These are phyloP conservation scores for Ptychochromis oligacanthus DNA, from an alignment of 2,113 vertebrate genomes.

Conservation along the genomic window DNA sequence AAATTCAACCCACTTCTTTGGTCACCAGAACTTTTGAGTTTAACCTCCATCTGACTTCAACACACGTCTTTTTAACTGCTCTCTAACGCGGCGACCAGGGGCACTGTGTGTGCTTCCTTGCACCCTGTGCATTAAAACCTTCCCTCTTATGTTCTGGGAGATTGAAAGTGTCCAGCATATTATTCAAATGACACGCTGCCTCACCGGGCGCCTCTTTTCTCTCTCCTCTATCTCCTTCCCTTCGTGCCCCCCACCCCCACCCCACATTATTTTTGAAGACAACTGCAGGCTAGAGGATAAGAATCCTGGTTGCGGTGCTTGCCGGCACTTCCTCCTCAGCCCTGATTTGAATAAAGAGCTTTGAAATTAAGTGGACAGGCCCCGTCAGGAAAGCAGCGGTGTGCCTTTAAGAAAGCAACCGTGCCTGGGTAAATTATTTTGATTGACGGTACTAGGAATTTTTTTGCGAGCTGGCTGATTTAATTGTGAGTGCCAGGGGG, in stretches of 20 bases:
- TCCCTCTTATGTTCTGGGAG: slow-evolving; percentile 69
- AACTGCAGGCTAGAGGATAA: slow-evolving; percentile 80
- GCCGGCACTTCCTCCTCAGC: slow-evolving; percentile 68
- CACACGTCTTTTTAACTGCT: slow-evolving; percentile 52
- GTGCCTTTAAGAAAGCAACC: slow-evolving; percentile 82
- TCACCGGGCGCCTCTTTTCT: slow-evolving; percentile 72
- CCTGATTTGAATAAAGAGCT: slow-evolving; percentile 86
- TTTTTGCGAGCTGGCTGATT: slow-evolving; percentile 82
- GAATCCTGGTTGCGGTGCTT: slow-evolving; percentile 67
- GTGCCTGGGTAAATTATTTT: slow-evolving; percentile 90
- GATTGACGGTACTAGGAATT: slow-evolving; percentile 91
- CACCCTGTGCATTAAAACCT: slow-evolving; percentile 69
- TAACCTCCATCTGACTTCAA: slow-evolving; percentile 73
- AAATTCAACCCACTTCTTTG: slow-evolving; percentile 61
- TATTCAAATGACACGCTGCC: slow-evolving; percentile 78
- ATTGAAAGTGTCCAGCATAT: slow-evolving; percentile 78
- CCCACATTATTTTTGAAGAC: slow-evolving; percentile 78
- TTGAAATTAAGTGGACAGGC: slow-evolving; percentile 84
- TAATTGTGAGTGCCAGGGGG: slow-evolving; percentile 93
- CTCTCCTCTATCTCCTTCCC: slow-evolving; percentile 37
- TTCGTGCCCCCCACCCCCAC: background rate
- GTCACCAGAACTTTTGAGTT: slow-evolving; percentile 70
- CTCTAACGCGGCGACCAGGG: slow-evolving; percentile 56
- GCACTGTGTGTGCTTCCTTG: slow-evolving; percentile 59
- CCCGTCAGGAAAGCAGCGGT: slow-evolving; percentile 78